Conservation (phyloP, 2,113 vertebrate species). For the Rhabdomys dilectus region DNA sequence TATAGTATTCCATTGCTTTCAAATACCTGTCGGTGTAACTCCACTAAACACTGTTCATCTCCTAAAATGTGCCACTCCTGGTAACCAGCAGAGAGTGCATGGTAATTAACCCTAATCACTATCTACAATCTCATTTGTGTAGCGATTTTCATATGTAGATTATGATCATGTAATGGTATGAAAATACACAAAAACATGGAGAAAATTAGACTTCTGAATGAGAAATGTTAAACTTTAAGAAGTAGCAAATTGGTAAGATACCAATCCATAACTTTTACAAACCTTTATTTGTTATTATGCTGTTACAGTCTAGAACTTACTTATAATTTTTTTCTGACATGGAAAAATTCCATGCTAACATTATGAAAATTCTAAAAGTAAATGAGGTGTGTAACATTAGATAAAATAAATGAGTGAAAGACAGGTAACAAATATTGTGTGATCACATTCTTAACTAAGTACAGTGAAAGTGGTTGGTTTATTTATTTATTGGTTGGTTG, state of each 20-base stretch:
- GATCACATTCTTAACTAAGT: not conserved
- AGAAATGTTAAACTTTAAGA: conserved; percentile 17
- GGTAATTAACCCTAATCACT: conserved; percentile 5
- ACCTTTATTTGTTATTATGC: not conserved
- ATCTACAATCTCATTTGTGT: not conserved
- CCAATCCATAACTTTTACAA: not conserved
- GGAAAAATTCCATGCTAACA: conserved; percentile 37
- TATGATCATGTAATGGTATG: not conserved
- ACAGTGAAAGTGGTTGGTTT: not conserved
- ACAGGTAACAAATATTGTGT: not conserved
- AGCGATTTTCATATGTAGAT: not conserved
- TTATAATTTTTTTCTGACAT: conserved; percentile 31
- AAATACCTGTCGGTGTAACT: not conserved
- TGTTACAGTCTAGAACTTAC: not conserved
- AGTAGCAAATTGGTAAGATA: not conserved
- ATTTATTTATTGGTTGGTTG: not conserved
- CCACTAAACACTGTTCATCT: not conserved
- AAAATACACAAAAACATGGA: not conserved
- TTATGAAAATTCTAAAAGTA: conserved; percentile 9
- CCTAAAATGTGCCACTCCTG: not conserved
- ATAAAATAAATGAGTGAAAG: conserved; percentile 7
- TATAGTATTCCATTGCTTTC: not conserved
- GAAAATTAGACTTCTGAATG: not conserved
- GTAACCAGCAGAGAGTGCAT: not conserved
- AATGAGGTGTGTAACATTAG: not conserved